Conservation (phyloP, 2,113 vertebrate species). For the Colaptes auratus region DNA sequence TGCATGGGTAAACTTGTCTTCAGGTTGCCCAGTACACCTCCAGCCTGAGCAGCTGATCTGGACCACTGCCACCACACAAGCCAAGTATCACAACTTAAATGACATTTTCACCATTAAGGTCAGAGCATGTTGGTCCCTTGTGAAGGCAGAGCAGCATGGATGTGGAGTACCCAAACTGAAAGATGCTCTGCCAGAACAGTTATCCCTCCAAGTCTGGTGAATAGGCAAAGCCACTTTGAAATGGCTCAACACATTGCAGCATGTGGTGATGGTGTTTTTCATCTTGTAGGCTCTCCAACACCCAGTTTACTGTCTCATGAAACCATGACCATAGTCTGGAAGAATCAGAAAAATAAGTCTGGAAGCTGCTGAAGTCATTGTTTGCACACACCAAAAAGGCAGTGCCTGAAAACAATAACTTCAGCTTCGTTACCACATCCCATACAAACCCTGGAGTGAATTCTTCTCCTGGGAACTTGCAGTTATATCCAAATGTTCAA, state of each 20-base stretch:
- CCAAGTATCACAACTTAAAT: fast-evolving
- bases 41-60: not conserved
- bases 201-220: not conserved
- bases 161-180: not conserved
- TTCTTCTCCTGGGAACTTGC: conserved; percentile 73
- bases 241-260: not conserved
- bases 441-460: conserved; percentile 71
- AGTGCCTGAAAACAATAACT: conserved; percentile 70
- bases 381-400: conserved; percentile 73
- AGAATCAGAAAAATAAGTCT: conserved; percentile 72
- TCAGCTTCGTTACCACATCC: conserved; percentile 67
- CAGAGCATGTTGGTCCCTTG: not conserved
- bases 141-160: not conserved
- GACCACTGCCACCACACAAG: not conserved
- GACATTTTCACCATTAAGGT: not conserved
- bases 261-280: conserved; percentile 59
- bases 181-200: not conserved
- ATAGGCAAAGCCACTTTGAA: conserved; percentile 21
- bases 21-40: not conserved
- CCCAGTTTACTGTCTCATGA: conserved; percentile 53
- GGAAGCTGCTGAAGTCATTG: conserved; percentile 72
- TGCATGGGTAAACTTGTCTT: not conserved
- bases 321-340: conserved; percentile 62
- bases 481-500: conserved; percentile 70
- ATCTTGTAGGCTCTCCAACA: conserved; percentile 41